Base-by-base conservation (phyloP, 2,113 vertebrate species). In the Tauraco erythrolophus region DNA sequence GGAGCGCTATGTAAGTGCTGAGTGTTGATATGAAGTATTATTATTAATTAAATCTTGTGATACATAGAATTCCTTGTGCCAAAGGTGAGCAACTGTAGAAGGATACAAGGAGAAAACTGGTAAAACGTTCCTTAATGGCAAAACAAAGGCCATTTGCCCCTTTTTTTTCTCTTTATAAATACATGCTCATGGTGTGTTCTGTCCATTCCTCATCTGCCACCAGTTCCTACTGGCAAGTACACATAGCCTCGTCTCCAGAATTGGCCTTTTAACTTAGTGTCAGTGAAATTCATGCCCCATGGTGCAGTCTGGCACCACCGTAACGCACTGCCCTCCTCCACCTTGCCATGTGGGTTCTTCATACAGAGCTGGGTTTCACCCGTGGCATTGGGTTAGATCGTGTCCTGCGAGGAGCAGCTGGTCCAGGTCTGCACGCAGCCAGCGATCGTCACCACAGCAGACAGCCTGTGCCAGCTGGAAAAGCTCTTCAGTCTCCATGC, bases 31-130 rank as follows among this genome's bases (percentile, higher is more conserved):
- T 72, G 84, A 89, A 95, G 94, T 97, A 89, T 96, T 96, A 27
- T 72, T 95, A 69, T 88, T 83, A 68, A 76, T 50, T 66, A 69
- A 94, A 83, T 43, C 74, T 89, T 65, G 74, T 51, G 48, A 82
- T 84, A 46, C 53, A 11, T 75, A 22, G 60, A 95, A 91, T 97
- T 96, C 94, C 89, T 92, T 91, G 92, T 97, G 97, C 96, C 94
- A 97, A 96, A 97, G 89, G 94, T 35, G 87, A 89, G 92, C 77
- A 61, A 50, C 69, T 45, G 69, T 37, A 19, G 90, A 78, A 69
- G 70, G 80, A 94, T 54, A 46, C 81, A 54, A 94, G 92, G 91
- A 91, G 51, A 46, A 65, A 92, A 37, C 28, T 43, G 89, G 80
- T 69, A 82, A 89, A 89, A 64, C 17, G 16, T 79, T 84, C 62